Base-by-base conservation (phyloP, 1,140 invertebrate species). In the Amphibalanus amphitrite region DNA sequence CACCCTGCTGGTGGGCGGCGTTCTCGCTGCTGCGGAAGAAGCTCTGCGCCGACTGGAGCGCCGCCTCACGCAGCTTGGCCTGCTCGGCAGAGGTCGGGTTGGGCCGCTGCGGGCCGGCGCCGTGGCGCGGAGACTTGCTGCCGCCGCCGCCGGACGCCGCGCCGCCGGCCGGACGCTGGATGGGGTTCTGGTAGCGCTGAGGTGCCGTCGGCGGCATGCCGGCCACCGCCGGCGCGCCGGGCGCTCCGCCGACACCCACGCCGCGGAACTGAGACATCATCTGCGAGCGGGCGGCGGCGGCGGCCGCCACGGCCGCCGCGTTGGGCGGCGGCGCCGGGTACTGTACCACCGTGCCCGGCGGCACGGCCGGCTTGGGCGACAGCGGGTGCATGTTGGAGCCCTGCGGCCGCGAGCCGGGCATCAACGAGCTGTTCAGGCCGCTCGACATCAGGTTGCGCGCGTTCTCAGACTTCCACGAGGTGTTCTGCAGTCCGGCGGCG, bases 51-150 rank as follows among this genome's bases (percentile, higher is more conserved):
- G 74, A 75, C 69, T 76, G 78, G 29, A 79, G 73, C 68, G 78
- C 78, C 74, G 78, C 78, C 25, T 76, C 76, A 69, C 78, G 73
- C 29, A 78, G 73, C 67, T 79, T 78, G 33, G 77, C 77, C 72
- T 79, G 77, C 69, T 79, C 76, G 28, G 78, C 78, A 33, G 77
- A 77, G 23, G 73, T 74, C 29, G 76, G 74, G 64, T 74, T 76
- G 28, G 75, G 75, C 28, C 72, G 70, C 28, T 71, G 69, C 69
- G 47, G 20, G 13, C 47, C 47, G 47, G 47, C 47, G 47, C 47
- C 47, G 23, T 59, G 47, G 47, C 47, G 47, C 20, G 47, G 47
- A 8, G 47, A 59, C 47, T 59, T 59, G n/a, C n/a, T n/a, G 47
- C 47, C 47, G 20, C 47, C 47, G 47, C 47, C 47, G 47, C 47